phyloP scores from a whole-genome alignment of 2,113 vertebrate genomes.

The Terrapene triunguis region DNA sequence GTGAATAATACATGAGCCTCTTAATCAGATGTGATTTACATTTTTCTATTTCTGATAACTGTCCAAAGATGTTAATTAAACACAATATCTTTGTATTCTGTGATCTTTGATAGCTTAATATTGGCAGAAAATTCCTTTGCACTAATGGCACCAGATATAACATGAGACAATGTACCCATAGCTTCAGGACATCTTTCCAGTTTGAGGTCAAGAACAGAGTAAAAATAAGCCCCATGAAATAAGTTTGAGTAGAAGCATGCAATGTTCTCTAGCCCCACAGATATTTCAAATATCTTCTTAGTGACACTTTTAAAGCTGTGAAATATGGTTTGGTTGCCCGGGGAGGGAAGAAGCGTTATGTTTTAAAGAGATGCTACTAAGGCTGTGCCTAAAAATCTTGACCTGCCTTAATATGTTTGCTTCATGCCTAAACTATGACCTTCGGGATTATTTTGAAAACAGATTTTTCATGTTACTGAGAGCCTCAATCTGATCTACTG shows the following conservation, averaged over 20 bases:
- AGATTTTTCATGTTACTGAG: not conserved
- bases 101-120: conserved; percentile 5
- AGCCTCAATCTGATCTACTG: not conserved
- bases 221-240: conserved; percentile 25
- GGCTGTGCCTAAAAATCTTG: not conserved
- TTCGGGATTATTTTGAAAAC: conserved; percentile 1
- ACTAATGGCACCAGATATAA: conserved; percentile 8
- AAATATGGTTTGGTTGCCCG: not conserved
- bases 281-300: conserved; percentile 30
- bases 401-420: not conserved
- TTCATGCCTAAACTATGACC: conserved; percentile 2
- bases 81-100: rapidly evolving
- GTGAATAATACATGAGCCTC: conserved; percentile 1
- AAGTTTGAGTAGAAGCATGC: conserved; percentile 1
- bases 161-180: not conserved
- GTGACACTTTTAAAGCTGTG: conserved; percentile 16
- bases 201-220: conserved; percentile 21
- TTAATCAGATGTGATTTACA: conserved; percentile 22
- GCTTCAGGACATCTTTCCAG: conserved; percentile 1
- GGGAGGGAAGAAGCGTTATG: not conserved
- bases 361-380: conserved; percentile 30
- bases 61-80: conserved; percentile 11
- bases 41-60: conserved; percentile 31
- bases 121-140: conserved; percentile 3
- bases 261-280: not conserved